These are phyloP conservation scores for Telmatherina bonti DNA, from an alignment of 2,797 vertebrate species.

Conservation along the genomic window DNA sequence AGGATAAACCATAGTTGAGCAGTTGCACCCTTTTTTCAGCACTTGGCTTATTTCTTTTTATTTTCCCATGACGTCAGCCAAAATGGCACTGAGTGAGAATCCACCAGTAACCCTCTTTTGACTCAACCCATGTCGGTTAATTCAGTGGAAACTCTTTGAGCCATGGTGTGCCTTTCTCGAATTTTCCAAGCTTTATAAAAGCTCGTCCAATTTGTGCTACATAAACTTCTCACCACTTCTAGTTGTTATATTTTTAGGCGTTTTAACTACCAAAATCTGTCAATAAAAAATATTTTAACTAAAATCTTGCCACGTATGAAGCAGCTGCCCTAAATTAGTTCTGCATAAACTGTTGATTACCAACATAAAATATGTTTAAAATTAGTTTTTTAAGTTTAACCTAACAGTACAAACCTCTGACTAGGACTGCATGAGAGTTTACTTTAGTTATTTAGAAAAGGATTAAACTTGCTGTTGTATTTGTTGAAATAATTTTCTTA, in stretches of 20 bases:
- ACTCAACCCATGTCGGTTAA: conserved; percentile 1
- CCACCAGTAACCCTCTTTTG: not conserved
- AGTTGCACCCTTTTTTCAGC: not conserved
- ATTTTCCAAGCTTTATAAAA: conserved; percentile 5
- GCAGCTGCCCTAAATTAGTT: not conserved
- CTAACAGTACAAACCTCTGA: not conserved
- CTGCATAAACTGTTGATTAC: not conserved
- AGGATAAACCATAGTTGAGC: not conserved
- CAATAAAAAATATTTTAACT: not conserved
- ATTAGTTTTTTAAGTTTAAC: too few species aligned
- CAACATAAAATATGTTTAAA: not conserved
- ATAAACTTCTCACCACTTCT: not conserved
- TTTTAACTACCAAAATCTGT: not conserved
- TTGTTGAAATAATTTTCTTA: not conserved
- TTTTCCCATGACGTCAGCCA: conserved; percentile 3
- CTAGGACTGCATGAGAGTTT: conserved; percentile 2
- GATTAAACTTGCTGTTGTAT: not conserved
- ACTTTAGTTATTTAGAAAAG: conserved; percentile 24
- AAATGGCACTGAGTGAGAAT: not conserved
- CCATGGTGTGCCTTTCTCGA: not conserved
- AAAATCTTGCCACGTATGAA: not conserved
- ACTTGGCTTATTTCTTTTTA: conserved; percentile 4
- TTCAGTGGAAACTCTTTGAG: not conserved
- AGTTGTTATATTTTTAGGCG: not conserved
- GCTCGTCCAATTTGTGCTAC: not conserved